Conservation (phyloP, 2,888 invertebrate species). For the Agrenia bidenticulata region DNA sequence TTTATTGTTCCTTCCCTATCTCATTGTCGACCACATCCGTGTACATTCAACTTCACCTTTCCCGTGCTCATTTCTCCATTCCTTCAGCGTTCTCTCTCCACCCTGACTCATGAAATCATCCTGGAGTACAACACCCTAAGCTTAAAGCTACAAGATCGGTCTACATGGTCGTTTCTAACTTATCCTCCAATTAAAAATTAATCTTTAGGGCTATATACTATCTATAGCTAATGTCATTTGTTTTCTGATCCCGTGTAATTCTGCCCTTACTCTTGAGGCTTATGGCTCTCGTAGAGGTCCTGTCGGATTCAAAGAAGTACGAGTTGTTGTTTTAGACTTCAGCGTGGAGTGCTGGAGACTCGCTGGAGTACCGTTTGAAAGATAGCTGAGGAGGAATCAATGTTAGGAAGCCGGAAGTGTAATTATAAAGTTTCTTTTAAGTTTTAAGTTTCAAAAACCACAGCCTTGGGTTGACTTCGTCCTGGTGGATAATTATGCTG, state of each 20-base stretch:
- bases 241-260: conserved; percentile 6
- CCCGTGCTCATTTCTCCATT: conserved; percentile 18
- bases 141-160: too few species aligned
- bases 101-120: conserved; percentile 17
- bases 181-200: conserved; percentile 21
- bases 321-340: neutral
- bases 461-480: too few species aligned
- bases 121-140: too few species aligned
- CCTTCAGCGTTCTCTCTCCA: conserved; percentile 12
- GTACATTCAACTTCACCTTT: conserved; percentile 1
- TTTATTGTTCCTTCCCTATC: conserved; percentile 37
- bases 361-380: too few species aligned
- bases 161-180: too few species aligned
- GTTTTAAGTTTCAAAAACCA: too few species aligned
- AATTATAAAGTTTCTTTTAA: too few species aligned
- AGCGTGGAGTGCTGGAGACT: neutral
- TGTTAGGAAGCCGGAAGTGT: too few species aligned
- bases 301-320: neutral
- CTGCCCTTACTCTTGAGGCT: neutral
- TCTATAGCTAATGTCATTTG: conserved; percentile 6
- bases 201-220: conserved; percentile 1
- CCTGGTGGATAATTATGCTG: too few species aligned
- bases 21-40: conserved; percentile 1
- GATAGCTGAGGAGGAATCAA: too few species aligned
- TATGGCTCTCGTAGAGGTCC: neutral